phyloP scores from a whole-genome alignment of 2,113 vertebrate genomes.

The Ellobius talpinus region DNA sequence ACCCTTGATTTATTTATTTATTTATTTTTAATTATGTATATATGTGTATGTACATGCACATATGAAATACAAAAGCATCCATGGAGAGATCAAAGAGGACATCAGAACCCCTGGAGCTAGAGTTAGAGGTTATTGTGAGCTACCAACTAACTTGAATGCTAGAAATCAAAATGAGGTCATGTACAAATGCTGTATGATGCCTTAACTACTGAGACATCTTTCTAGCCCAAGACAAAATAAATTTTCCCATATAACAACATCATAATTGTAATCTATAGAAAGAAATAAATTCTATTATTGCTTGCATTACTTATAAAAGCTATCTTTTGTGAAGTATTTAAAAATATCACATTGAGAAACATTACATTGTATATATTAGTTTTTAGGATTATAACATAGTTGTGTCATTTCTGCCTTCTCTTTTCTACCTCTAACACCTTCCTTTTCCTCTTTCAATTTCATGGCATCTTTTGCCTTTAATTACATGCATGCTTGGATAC shows the following conservation, averaged over 20 bases:
- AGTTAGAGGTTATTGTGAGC: not conserved
- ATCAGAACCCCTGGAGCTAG: not conserved
- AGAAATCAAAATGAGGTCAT: not conserved
- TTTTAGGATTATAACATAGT: too few relatives aligned
- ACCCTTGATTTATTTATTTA: too few relatives aligned
- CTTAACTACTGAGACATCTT: not conserved
- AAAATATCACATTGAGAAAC: not conserved
- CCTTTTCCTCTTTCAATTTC: too few relatives aligned
- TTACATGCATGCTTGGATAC: too few relatives aligned
- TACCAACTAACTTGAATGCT: not conserved
- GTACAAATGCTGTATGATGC: not conserved
- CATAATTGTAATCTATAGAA: not conserved
- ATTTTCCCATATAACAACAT: not conserved
- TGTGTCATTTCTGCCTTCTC: too few relatives aligned
- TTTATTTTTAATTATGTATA: not conserved
- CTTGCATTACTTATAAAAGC: not conserved
- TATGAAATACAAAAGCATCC: not conserved
- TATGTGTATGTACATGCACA: not conserved
- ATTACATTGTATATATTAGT: not conserved
- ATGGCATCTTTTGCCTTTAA: too few relatives aligned
- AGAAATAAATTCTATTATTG: constrained; percentile 14
- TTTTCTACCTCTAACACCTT: too few relatives aligned
- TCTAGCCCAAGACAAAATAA: not conserved
- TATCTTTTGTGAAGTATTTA: not conserved
- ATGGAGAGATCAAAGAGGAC: not conserved